Evolutionary conservation across 2,888 invertebrate genomes (phyloP).

Genomic region (Proisotoma minuta): DNA sequence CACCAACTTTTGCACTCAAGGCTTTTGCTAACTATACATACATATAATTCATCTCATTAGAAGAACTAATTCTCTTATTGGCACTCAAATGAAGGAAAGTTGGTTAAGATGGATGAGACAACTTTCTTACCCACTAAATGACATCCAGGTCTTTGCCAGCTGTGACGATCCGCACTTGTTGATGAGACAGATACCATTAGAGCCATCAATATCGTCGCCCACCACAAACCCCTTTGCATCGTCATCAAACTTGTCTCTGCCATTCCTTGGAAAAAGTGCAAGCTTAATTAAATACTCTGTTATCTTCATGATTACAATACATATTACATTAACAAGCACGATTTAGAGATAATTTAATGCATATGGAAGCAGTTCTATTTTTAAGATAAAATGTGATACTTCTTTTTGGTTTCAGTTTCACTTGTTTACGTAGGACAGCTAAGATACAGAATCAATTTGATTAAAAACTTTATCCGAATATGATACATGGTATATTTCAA

Average conservation of each 20-base stretch:
- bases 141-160: constrained; percentile 73
- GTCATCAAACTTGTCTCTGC: neutral
- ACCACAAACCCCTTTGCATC: constrained; percentile 14
- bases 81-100: neutral
- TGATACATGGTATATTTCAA: no score
- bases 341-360: no score
- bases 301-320: no score
- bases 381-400: neutral
- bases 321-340: no score
- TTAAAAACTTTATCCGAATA: no score
- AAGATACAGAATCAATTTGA: no score
- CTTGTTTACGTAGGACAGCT: no score
- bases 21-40: no score
- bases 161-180: constrained; percentile 48
- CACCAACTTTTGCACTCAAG: no score
- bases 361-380: no score
- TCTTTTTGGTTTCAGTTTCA: neutral
- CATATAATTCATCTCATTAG: neutral
- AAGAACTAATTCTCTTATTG: neutral
- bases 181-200: neutral
- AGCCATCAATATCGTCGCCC: constrained; percentile 10
- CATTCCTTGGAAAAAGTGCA: neutral
- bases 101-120: neutral
- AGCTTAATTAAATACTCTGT: neutral
- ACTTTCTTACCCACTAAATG: constrained; percentile 66